Conservation (phyloP, 2,797 vertebrate species). For the Acanthurus tractus region DNA sequence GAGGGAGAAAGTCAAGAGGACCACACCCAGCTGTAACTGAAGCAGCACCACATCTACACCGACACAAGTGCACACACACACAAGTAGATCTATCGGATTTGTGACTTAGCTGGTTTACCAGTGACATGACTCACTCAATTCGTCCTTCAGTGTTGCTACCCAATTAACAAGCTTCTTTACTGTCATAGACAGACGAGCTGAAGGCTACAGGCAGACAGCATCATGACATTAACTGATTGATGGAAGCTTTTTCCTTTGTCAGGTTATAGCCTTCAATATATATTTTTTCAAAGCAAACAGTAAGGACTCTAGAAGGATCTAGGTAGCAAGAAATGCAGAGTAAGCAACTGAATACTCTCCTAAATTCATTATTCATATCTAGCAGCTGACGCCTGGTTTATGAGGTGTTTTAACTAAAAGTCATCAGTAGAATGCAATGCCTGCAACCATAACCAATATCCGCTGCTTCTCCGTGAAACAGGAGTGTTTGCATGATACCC, state of each 20-base stretch:
- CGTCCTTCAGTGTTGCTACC: conserved; percentile 19
- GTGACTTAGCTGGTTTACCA: conserved; percentile 30
- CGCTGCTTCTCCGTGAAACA: neutral
- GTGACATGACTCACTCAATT: conserved; percentile 14
- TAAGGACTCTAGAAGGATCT: conserved; percentile 8
- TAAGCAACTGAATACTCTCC: conserved; percentile 3
- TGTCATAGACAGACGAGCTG: conserved; percentile 16
- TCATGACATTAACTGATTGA: conserved; percentile 51
- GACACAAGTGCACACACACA: neutral
- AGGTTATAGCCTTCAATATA: conserved; percentile 8
- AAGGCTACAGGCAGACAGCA: conserved; percentile 24
- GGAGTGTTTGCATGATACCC: conserved; percentile 8
- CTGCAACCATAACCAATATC: conserved; percentile 5
- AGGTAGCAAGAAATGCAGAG: conserved; percentile 39
- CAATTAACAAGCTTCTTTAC: conserved; percentile 9
- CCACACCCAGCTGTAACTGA: conserved; percentile 51
- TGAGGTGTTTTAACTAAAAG: conserved; percentile 33
- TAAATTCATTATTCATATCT: conserved; percentile 48
- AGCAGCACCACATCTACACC: neutral
- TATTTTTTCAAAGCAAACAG: conserved; percentile 16
- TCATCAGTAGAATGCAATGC: conserved; percentile 25
- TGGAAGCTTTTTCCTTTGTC: conserved; percentile 32
- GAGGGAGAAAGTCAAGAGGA: conserved; percentile 42
- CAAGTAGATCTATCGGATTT: conserved; percentile 45
- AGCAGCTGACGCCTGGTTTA: conserved; percentile 23